phyloP scores from a whole-genome alignment of 2,888 invertebrate species.

The Coremacera marginata region DNA sequence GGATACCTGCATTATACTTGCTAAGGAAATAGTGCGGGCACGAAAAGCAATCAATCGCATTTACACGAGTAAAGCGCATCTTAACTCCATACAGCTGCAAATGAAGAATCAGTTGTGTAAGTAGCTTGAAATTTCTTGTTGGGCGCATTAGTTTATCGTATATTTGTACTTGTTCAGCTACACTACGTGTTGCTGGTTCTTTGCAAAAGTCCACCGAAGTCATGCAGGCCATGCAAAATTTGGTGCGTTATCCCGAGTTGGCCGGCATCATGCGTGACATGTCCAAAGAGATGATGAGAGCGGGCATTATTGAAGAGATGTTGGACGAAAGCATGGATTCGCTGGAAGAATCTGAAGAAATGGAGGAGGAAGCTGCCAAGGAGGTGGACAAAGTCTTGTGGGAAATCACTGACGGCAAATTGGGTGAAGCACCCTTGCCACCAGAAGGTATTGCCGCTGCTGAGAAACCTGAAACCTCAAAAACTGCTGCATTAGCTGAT shows the following conservation, averaged over 20 bases:
- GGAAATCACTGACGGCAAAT: constrained; percentile 91
- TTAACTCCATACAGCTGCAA: constrained; percentile 95
- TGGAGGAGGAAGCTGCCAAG: constrained; percentile 95
- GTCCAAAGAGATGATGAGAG: constrained; percentile 99
- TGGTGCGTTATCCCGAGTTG: constrained; percentile 92
- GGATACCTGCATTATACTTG: constrained; percentile 92
- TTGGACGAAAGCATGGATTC: constrained; percentile 96
- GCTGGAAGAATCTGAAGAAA: constrained; percentile 92
- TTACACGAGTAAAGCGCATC: constrained; percentile 95
- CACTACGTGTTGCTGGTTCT: constrained; percentile 91
- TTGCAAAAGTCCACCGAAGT: constrained; percentile 97
- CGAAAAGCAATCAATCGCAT: constrained; percentile 91
- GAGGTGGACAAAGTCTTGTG: constrained; percentile 94
- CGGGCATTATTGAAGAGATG: constrained; percentile 99
- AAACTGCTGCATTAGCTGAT: constrained; percentile 62
- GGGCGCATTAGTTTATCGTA: neutral
- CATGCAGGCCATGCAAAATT: constrained; percentile 96
- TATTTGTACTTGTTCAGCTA: constrained; percentile 74
- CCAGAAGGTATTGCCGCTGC: constrained; percentile 75
- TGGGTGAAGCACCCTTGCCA: constrained; percentile 91
- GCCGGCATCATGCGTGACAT: constrained; percentile 97
- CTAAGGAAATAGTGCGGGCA: constrained; percentile 91
- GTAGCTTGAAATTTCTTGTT: constrained; percentile 44
- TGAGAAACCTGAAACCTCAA: constrained; percentile 73
- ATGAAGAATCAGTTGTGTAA: constrained; percentile 97